A percentile compares a stretch with the other conserved stretches of the same genome.
phyloP scores from a whole-genome alignment of 2,113 vertebrate species.

The Felis catus region DNA sequence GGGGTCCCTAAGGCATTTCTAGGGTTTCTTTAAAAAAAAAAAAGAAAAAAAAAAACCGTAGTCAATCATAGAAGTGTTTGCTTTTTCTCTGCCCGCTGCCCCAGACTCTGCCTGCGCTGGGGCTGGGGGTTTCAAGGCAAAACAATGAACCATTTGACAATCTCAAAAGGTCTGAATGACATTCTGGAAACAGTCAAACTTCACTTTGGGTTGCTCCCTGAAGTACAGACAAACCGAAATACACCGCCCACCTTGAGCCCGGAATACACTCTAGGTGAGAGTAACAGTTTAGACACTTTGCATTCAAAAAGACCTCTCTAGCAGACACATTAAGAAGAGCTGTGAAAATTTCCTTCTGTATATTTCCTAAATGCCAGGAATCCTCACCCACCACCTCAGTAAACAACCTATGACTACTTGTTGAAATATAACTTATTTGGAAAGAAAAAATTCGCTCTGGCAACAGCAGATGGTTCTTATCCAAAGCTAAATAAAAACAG shows the following conservation, averaged over 20 bases:
- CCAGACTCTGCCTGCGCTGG: slow-evolving; percentile 44
- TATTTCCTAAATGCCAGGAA: slow-evolving; percentile 13
- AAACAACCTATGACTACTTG: not conserved
- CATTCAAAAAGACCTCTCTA: not conserved
- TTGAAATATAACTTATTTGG: slow-evolving; percentile 25
- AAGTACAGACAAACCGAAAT: not conserved
- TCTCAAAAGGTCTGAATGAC: slow-evolving; percentile 57
- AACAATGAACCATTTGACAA: slow-evolving; percentile 62
- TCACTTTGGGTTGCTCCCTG: not conserved
- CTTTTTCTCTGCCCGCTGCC: slow-evolving; percentile 57
- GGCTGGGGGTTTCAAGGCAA: slow-evolving; percentile 38
- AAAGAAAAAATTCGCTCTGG: not conserved
- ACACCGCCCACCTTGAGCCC: slow-evolving; percentile 4
- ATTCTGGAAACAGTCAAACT: slow-evolving; percentile 54
- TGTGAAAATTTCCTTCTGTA: not conserved
- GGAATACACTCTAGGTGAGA: not conserved
- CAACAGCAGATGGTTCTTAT: slow-evolving; percentile 33
- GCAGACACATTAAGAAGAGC: not conserved
- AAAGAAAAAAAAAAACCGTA: not conserved
- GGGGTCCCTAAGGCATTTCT: slow-evolving; percentile 38
- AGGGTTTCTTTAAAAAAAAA: slow-evolving; percentile 20
- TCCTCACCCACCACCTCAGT: not conserved
- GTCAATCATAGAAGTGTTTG: slow-evolving; percentile 54
- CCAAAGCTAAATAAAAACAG: slow-evolving; percentile 19
- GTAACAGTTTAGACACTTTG: not conserved